Percentiles rank a stretch among this genome's conserved stretches.
phyloP scores from a whole-genome alignment of 2,797 vertebrate genomes.

The Pterois miles region DNA sequence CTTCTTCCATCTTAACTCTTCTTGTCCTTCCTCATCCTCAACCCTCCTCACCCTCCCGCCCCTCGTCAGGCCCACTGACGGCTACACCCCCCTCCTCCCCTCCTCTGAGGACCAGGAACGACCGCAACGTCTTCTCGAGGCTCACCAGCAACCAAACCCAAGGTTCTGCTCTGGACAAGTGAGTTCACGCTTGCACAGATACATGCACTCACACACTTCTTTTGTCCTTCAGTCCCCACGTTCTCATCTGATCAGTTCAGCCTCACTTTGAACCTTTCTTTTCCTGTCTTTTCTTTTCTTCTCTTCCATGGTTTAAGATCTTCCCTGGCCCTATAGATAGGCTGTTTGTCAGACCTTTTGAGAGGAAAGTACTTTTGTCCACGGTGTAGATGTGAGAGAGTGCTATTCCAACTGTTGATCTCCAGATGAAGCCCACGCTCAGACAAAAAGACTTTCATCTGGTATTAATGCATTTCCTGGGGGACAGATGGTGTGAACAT shows the following conservation, averaged over 20 bases:
- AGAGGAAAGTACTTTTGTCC: slow-evolving; percentile 36
- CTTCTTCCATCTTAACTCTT: neutral
- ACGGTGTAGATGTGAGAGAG: neutral
- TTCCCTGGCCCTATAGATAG: neutral
- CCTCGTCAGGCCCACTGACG: slow-evolving; percentile 86
- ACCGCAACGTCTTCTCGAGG: slow-evolving; percentile 97
- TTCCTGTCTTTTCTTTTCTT: slow-evolving; percentile 28
- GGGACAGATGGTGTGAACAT: slow-evolving; percentile 21
- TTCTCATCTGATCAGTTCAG: slow-evolving; percentile 34
- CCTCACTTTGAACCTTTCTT: neutral
- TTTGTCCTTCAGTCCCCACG: slow-evolving; percentile 13
- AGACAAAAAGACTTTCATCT: slow-evolving; percentile 18
- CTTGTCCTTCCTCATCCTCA: neutral
- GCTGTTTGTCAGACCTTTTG: slow-evolving; percentile 41
- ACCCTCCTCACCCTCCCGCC: neutral
- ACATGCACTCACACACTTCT: neutral
- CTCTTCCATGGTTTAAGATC: slow-evolving; percentile 17
- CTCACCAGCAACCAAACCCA: slow-evolving; percentile 96
- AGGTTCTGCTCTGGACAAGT: slow-evolving; percentile 98
- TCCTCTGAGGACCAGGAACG: slow-evolving; percentile 92
- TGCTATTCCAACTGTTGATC: slow-evolving; percentile 8
- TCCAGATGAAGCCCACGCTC: slow-evolving; percentile 11
- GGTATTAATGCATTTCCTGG: neutral
- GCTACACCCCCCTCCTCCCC: slow-evolving; percentile 96
- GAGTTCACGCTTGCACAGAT: slow-evolving; percentile 69